phyloP scores from a whole-genome alignment of 2,113 vertebrate genomes.

The Psettodes erumei region DNA sequence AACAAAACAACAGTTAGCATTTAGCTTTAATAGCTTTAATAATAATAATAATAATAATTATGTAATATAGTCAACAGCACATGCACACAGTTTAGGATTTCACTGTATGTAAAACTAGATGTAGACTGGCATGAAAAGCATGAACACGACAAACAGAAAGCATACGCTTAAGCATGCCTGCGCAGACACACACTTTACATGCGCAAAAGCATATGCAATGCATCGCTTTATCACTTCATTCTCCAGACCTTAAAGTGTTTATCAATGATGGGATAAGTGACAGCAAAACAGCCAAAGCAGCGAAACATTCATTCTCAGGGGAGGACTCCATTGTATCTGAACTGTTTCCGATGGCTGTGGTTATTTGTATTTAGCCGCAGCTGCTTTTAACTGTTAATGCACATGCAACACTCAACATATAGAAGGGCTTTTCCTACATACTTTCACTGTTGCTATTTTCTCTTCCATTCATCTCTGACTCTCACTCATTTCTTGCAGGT shows the following conservation, averaged over 20 bases:
- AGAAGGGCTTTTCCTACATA: conserved; percentile 6
- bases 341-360: not conserved
- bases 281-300: not conserved
- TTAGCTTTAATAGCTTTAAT: not conserved
- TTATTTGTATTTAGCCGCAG: conserved; percentile 3
- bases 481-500: not conserved
- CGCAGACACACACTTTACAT: not conserved
- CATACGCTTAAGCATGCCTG: not conserved
- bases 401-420: conserved; percentile 14
- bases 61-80: not conserved
- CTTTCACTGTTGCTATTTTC: too few species aligned
- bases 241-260: not conserved
- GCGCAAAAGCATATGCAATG: not conserved
- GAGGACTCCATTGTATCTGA: not conserved
- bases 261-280: conserved; percentile 24
- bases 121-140: not conserved
- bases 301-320: not conserved
- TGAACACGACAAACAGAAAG: conserved; percentile 10
- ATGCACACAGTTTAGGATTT: not conserved
- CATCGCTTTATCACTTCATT: not conserved
- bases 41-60: not conserved
- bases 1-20: not conserved
- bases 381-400: conserved; percentile 33
- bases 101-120: not conserved
- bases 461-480: not conserved